phyloP scores from a whole-genome alignment of 2,888 invertebrate genomes.

The Sarcophaga caerulescens region DNA sequence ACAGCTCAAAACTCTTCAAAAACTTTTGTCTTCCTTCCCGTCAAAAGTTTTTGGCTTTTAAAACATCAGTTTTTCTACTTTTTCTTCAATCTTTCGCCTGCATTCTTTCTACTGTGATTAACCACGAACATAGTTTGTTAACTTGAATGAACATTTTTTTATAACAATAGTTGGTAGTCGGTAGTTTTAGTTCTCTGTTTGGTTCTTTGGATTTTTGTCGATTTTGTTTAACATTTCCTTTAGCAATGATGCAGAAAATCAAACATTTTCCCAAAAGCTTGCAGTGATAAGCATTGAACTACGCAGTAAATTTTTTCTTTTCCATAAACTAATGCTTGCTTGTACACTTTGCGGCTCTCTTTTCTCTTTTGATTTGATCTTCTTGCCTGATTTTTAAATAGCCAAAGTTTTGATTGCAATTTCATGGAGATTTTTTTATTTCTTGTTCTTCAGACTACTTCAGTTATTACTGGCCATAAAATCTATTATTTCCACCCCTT shows the following conservation, averaged over 20 bases:
- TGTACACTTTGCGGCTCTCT: neutral
- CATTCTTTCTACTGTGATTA: slow-evolving; percentile 33
- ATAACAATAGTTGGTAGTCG: neutral
- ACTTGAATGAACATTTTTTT: slow-evolving; percentile 1
- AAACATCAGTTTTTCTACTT: neutral
- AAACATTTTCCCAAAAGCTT: slow-evolving; percentile 50
- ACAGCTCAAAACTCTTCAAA: neutral
- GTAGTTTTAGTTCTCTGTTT: neutral
- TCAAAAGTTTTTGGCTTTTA: neutral
- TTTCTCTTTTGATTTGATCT: neutral
- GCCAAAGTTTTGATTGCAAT: slow-evolving; percentile 51
- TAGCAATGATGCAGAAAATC: slow-evolving; percentile 63
- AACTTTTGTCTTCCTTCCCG: slow-evolving; percentile 6
- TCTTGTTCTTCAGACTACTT: slow-evolving; percentile 7
- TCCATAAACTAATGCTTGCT: too few species aligned
- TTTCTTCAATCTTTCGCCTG: neutral
- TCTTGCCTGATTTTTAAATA: slow-evolving; percentile 35
- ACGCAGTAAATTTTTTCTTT: neutral
- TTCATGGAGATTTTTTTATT: slow-evolving; percentile 28
- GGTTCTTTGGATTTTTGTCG: slow-evolving; percentile 15
- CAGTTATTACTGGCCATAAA: neutral
- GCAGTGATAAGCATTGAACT: slow-evolving; percentile 20
- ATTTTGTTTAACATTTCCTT: slow-evolving; percentile 50
- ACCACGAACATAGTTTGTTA: slow-evolving; percentile 52
- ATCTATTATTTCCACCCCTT: neutral